Evolutionary conservation across 37 sponge, comb jelly and placozoan genomes (phyloP), one percentile per base, ranked within the genome.

Genomic region (Aplysina aerophoba): DNA sequence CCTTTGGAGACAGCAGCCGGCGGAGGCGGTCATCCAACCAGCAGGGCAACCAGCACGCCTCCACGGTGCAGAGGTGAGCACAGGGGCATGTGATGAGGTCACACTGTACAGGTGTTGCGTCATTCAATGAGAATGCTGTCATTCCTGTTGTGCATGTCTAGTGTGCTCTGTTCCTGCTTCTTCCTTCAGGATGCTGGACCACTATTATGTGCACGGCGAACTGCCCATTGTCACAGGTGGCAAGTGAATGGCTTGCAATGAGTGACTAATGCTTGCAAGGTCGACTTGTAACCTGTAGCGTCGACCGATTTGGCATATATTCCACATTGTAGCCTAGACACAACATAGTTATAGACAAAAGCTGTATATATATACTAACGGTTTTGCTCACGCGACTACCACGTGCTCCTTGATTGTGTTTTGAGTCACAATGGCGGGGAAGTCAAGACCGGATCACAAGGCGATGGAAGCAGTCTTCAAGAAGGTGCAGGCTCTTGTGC

Each of bases 111-210:
- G n/a, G n/a, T n/a, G n/a, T n/a, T n/a, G n/a, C n/a, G n/a, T n/a
- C n/a, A n/a, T n/a, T n/a, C n/a, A n/a, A n/a, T n/a, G n/a, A n/a
- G n/a, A n/a, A n/a, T n/a, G n/a, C n/a, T n/a, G n/a, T n/a, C n/a
- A n/a, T n/a, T n/a, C n/a, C n/a, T n/a, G n/a, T 58, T 56, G 62
- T 56, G 82, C 59, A 59, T 81, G 82, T 79, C 57, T 79, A 59
- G 82, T 31, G 27, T 81, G 82, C 6, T n/a, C 5, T 35, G 27
- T 31, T 2, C 34, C 71, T 69, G 6, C 19, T 4, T 30, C 34
- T 35, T 69, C 34, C 66, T 65, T 17, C 25, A 75, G 78, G n/a
- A 31, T 75, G 22, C 54, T 75, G 78, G 78, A 75, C 50, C 54
- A 75, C 54, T 75, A 75, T 25, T 75, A 75, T 50, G 12, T 75